phyloP scores from a whole-genome alignment of 1,140 invertebrate genomes.

The Ceratosolen solmsi region DNA sequence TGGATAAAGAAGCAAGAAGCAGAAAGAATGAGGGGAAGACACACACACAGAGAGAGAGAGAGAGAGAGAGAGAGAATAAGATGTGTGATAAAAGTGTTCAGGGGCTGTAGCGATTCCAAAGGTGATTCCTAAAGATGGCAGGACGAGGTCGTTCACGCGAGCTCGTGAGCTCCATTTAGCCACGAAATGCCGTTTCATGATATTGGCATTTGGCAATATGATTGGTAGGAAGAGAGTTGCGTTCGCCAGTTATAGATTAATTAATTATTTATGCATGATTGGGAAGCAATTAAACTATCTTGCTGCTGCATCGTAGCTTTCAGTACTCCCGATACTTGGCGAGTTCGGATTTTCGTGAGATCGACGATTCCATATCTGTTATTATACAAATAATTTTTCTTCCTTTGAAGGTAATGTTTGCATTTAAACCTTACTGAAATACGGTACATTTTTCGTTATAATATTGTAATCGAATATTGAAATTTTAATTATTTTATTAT shows the following conservation, averaged over 20 bases:
- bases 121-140: background rate
- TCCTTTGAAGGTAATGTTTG: too few species aligned
- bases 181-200: background rate
- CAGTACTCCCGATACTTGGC: too few species aligned
- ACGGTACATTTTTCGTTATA: too few species aligned
- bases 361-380: too few species aligned
- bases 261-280: background rate
- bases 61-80: background rate
- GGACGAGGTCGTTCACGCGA: background rate
- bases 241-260: background rate
- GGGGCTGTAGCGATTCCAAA: background rate
- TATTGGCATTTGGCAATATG: background rate
- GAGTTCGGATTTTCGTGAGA: too few species aligned
- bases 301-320: background rate
- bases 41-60: background rate
- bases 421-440: too few species aligned
- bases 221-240: background rate
- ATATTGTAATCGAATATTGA: too few species aligned
- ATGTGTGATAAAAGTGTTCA: constrained; percentile 17
- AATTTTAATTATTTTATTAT: too few species aligned
- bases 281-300: background rate
- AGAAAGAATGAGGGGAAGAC: too few species aligned
- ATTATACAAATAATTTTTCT: too few species aligned
- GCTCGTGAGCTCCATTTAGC: background rate
- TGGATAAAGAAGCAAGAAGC: background rate